Conservation (phyloP, 2,888 invertebrate genomes). For the Lasius platythorax region DNA sequence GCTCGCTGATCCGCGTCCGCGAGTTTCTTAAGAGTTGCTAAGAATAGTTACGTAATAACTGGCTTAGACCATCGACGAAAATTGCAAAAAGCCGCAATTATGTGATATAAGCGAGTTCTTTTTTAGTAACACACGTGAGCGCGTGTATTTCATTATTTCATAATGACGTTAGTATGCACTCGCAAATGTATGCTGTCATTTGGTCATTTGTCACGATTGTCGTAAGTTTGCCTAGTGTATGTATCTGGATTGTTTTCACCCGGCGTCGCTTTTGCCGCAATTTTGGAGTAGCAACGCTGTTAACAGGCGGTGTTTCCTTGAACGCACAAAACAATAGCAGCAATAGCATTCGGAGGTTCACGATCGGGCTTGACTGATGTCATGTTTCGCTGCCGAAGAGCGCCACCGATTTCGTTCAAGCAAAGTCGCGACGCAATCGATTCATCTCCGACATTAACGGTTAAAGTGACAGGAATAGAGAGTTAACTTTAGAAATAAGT, state of each 20-base stretch:
- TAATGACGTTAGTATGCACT: conserved; percentile 69
- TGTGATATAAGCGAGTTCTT: conserved; percentile 37
- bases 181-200: conserved; percentile 62
- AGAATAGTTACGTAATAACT: conserved; percentile 43
- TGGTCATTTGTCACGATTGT: conserved; percentile 74
- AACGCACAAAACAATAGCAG: conserved; percentile 59
- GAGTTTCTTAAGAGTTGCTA: conserved; percentile 23
- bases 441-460: not conserved
- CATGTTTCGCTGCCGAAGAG: conserved; percentile 23
- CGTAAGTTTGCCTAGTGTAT: conserved; percentile 72
- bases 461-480: not conserved
- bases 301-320: conserved; percentile 56
- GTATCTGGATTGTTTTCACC: conserved; percentile 60
- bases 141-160: conserved; percentile 69
- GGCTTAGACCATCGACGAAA: not conserved
- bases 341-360: conserved; percentile 48
- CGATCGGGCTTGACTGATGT: conserved; percentile 43
- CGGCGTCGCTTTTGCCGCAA: conserved; percentile 65
- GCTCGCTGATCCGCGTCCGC: not conserved
- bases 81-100: conserved; percentile 66
- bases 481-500: not conserved
- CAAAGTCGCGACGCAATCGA: conserved; percentile 1
- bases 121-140: conserved; percentile 48
- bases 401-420: conserved; percentile 6
- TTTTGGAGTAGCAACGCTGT: conserved; percentile 66